These are phyloP conservation scores for Macrocentrus cingulum DNA, from an alignment of 1,140 invertebrate genomes.

Conservation along the genomic window DNA sequence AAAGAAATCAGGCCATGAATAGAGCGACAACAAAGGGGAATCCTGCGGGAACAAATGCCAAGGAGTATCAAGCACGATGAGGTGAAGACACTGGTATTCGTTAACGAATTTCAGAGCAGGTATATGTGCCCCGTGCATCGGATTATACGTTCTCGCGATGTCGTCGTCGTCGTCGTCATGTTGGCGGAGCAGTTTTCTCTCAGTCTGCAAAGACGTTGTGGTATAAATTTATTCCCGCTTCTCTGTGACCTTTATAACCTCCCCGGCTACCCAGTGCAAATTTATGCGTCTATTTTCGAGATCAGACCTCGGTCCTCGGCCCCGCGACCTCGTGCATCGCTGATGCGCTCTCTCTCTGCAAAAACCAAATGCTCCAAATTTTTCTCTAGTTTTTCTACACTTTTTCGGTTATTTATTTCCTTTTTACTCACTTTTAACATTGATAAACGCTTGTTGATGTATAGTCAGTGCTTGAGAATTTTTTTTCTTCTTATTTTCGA, in stretches of 20 bases:
- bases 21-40: background rate
- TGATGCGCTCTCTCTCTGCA: too few relatives aligned
- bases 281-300: slow-evolving; percentile 19
- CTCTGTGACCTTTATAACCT: background rate
- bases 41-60: background rate
- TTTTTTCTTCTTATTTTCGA: too few relatives aligned
- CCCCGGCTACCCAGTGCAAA: slow-evolving; percentile 1
- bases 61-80: background rate
- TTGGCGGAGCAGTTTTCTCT: background rate
- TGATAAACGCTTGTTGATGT: too few relatives aligned
- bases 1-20: background rate
- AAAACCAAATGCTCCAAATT: background rate
- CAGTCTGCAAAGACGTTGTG: background rate
- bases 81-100: too few relatives aligned
- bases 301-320: background rate
- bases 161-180: background rate
- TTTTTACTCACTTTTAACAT: too few relatives aligned
- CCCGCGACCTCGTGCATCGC: too few relatives aligned
- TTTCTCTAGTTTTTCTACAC: too few relatives aligned
- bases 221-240: slow-evolving; percentile 16
- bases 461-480: too few relatives aligned
- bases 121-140: background rate
- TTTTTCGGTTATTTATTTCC: too few relatives aligned
- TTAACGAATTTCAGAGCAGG: background rate
- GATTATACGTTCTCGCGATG: background rate